A percentile compares a stretch with the other conserved stretches of the same genome.
These are phyloP conservation scores for Hemithea aestivaria DNA, from an alignment of 2,888 invertebrate genomes.

Conservation along the genomic window DNA sequence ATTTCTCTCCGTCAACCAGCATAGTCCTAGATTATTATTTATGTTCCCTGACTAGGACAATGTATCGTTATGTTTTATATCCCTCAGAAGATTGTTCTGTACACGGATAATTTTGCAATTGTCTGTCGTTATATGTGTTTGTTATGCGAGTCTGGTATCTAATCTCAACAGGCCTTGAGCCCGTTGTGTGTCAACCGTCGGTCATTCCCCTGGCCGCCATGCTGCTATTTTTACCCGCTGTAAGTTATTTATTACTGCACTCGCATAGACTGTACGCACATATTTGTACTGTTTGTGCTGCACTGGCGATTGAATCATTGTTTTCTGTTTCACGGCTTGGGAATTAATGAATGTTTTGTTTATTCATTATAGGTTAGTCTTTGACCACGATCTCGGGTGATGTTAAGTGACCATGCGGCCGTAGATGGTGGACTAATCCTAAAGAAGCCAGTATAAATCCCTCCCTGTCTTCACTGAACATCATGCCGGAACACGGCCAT, in stretches of 20 bases:
- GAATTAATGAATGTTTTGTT: slow-evolving; percentile 25
- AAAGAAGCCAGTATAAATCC: too few relatives aligned
- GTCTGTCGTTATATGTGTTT: slow-evolving; percentile 52
- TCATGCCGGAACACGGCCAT: too few relatives aligned
- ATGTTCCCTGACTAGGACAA: slow-evolving; percentile 5
- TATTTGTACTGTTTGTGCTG: slow-evolving; percentile 40
- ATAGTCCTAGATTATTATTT: slow-evolving; percentile 5
- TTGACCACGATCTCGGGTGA: too few relatives aligned
- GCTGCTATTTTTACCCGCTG: slow-evolving; percentile 69
- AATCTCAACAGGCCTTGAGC: slow-evolving; percentile 75
- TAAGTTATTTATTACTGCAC: slow-evolving; percentile 64
- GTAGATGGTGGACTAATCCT: too few relatives aligned
- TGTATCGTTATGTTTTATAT: slow-evolving; percentile 18
- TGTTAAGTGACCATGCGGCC: too few relatives aligned
- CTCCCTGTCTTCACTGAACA: too few relatives aligned
- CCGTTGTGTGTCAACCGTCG: slow-evolving; percentile 73
- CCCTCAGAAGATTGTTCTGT: slow-evolving; percentile 25
- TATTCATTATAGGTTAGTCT: too few relatives aligned
- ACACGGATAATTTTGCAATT: slow-evolving; percentile 57
- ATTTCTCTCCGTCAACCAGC: slow-evolving; percentile 2
- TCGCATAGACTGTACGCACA: slow-evolving; percentile 32
- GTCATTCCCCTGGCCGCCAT: slow-evolving; percentile 67
- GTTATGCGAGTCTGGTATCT: slow-evolving; percentile 69
- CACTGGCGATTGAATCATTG: slow-evolving; percentile 50
- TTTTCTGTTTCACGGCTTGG: slow-evolving; percentile 30